Conservation (phyloP, 1,140 invertebrate genomes). For the Platorchestia sp. region DNA sequence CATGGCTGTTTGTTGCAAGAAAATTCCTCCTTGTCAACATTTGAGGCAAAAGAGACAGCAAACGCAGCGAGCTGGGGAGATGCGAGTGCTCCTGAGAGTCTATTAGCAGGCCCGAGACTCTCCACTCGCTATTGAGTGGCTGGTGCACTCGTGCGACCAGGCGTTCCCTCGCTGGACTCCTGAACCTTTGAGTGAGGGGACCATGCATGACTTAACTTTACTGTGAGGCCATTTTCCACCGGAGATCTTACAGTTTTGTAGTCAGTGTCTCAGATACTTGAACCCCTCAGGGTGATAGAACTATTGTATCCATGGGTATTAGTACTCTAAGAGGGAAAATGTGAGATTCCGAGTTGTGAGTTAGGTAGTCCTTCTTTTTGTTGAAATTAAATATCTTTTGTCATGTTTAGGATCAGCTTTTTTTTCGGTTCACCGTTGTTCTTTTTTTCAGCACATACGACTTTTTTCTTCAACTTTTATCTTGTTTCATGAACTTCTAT, state of each 20-base stretch:
- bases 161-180: background rate
- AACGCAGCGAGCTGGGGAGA: background rate
- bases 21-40: background rate
- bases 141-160: background rate
- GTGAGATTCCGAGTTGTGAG: too few species aligned
- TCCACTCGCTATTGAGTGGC: background rate
- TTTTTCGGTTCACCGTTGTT: too few species aligned
- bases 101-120: background rate
- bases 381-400: too few species aligned
- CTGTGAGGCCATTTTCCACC: background rate
- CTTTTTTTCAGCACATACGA: too few species aligned
- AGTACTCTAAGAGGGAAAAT: too few species aligned
- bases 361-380: too few species aligned
- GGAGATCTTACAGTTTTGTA: background rate
- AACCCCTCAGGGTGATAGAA: too few species aligned
- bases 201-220: background rate
- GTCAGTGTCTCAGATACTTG: too few species aligned
- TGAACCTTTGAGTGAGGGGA: background rate
- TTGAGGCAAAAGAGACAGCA: background rate
- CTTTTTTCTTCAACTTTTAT: too few species aligned
- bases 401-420: too few species aligned
- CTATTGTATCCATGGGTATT: too few species aligned
- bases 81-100: background rate
- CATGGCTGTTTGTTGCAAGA: background rate
- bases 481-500: too few species aligned